Conservation (phyloP, 1,140 invertebrate species). For the Steinernema khuongi region DNA sequence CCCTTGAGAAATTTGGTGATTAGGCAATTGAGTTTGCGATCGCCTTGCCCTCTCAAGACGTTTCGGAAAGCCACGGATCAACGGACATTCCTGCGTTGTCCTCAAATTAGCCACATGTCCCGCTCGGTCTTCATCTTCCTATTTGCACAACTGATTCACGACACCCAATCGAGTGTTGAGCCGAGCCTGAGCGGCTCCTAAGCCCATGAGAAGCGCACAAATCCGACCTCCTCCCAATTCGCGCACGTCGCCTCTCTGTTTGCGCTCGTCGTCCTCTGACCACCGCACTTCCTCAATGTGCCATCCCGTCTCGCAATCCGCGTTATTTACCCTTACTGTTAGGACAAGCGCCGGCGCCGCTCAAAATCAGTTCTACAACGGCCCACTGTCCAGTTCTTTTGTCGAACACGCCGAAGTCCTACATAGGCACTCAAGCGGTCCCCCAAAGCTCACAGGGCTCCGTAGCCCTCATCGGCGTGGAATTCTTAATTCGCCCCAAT, state of each 20-base stretch:
- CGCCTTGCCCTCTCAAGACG: too few relatives aligned
- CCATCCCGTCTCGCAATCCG: neutral
- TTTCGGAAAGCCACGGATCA: too few relatives aligned
- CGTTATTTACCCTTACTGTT: neutral
- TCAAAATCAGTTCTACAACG: neutral
- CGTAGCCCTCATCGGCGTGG: neutral
- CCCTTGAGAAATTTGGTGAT: too few relatives aligned
- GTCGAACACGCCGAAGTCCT: neutral
- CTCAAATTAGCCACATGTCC: too few relatives aligned
- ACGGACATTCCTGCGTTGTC: too few relatives aligned
- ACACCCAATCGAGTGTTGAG: too few relatives aligned
- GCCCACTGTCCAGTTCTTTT: neutral
- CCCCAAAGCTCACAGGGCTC: neutral
- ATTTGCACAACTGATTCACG: too few relatives aligned
- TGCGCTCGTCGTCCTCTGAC: neutral
- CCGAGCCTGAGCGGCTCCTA: too few relatives aligned
- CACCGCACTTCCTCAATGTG: constrained; percentile 12
- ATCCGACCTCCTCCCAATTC: neutral
- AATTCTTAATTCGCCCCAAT: neutral
- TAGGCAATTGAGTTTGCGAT: too few relatives aligned
- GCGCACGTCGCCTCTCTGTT: constrained; percentile 4
- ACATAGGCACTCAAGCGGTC: neutral
- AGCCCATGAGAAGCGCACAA: neutral
- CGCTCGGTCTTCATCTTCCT: too few relatives aligned
- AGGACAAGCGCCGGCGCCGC: neutral